Evolutionary conservation across 2,113 vertebrate genomes (phyloP).

Genomic region (Odontesthes bonariensis): DNA sequence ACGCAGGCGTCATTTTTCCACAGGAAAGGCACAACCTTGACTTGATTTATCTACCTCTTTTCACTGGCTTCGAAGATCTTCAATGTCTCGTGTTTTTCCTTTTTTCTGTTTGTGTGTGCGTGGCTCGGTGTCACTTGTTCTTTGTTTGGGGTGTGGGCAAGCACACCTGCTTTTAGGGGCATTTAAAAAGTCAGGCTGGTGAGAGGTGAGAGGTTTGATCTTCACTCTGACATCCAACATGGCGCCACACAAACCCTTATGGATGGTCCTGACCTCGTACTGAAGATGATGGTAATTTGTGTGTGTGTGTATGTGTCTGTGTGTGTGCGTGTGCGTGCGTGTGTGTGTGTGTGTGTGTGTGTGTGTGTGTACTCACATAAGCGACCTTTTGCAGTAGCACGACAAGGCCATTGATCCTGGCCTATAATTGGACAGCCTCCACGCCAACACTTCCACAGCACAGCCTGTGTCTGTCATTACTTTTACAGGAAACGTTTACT

Average conservation of each 20-base stretch:
- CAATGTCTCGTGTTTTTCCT: background rate
- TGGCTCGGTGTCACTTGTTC: background rate
- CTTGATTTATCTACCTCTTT: constrained; percentile 69
- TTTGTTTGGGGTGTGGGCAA: constrained; percentile 7
- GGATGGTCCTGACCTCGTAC: constrained; percentile 65
- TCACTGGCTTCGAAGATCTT: constrained; percentile 15
- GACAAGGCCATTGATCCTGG: constrained; percentile 70
- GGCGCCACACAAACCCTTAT: constrained; percentile 55
- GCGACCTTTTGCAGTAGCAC: constrained; percentile 58
- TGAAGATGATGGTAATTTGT: constrained; percentile 16
- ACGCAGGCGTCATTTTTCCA: constrained; percentile 36
- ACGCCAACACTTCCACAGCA: constrained; percentile 23
- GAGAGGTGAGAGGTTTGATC: constrained; percentile 20
- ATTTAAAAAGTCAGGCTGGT: constrained; percentile 39
- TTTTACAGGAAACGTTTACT: constrained; percentile 28
- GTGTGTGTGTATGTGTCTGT: constrained; percentile 29
- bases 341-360: constrained; percentile 24
- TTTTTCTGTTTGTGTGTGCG: constrained; percentile 5
- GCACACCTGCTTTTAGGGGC: constrained; percentile 3
- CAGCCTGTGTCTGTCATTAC: constrained; percentile 14
- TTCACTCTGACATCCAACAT: constrained; percentile 50
- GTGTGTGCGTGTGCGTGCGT: too few relatives aligned
- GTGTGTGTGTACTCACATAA: constrained; percentile 35
- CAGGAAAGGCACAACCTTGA: constrained; percentile 56
- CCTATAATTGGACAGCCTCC: constrained; percentile 63